phyloP scores from a whole-genome alignment of 2,888 invertebrate species.

The Eilema caniola region DNA sequence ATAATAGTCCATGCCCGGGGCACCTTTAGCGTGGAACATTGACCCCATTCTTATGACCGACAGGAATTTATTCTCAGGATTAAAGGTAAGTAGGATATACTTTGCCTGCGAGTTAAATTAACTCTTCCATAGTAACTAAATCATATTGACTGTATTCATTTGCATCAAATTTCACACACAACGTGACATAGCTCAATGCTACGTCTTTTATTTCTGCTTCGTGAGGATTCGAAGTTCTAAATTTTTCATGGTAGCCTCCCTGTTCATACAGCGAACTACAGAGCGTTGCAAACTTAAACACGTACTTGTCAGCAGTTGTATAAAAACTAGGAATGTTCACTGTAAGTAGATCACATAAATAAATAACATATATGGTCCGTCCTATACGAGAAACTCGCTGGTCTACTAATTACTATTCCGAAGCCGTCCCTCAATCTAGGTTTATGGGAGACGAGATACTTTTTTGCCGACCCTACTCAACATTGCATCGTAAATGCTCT shows the following conservation, averaged over 20 bases:
- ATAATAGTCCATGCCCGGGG: neutral
- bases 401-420: constrained; percentile 56
- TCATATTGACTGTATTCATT: no score
- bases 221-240: no score
- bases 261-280: neutral
- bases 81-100: no score
- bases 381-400: constrained; percentile 46
- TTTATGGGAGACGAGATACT: constrained; percentile 40
- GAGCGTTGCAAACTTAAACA: neutral
- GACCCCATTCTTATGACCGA: neutral
- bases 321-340: neutral
- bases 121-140: no score
- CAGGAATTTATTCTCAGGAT: neutral
- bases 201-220: no score
- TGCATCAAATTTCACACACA: no score
- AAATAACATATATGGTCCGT: constrained; percentile 38
- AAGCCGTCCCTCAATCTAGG: constrained; percentile 49
- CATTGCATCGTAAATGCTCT: neutral
- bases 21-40: neutral
- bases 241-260: no score
- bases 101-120: no score
- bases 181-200: no score
- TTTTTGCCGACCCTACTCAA: constrained; percentile 16
- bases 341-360: constrained; percentile 19
- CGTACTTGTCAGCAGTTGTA: neutral